A percentile compares a stretch with the other conserved stretches of the same genome.
Evolutionary conservation across 2,797 vertebrate species (phyloP).

Genomic region (Allobates femoralis): DNA sequence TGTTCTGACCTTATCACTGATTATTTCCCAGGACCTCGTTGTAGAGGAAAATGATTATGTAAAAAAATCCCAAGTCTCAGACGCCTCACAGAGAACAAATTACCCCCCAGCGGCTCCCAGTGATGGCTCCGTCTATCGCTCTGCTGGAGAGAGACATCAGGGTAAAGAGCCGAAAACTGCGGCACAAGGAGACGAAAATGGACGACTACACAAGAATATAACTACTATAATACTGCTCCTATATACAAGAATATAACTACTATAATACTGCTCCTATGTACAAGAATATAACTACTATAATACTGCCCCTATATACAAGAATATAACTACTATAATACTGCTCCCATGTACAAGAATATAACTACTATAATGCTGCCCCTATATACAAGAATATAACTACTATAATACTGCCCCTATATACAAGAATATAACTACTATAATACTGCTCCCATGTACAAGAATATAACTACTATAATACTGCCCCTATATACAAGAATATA

Average conservation of each 20-base stretch:
- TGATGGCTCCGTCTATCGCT: neutral
- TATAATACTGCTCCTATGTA: neutral
- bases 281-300: conserved; percentile 10
- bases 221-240: neutral
- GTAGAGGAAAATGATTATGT: conserved; percentile 46
- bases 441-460: neutral
- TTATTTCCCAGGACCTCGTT: conserved; percentile 7
- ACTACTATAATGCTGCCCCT: neutral
- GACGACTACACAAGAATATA: neutral
- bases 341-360: neutral
- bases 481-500: neutral
- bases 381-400: neutral
- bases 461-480: conserved; percentile 10
- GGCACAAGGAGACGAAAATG: neutral
- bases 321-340: conserved; percentile 16
- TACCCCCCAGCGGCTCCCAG: conserved; percentile 1
- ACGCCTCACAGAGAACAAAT: conserved; percentile 28
- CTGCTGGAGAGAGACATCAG: neutral
- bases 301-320: neutral
- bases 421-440: conserved; percentile 13
- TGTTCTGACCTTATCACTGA: conserved; percentile 36
- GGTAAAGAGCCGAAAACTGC: neutral
- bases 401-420: neutral
- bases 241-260: conserved; percentile 7
- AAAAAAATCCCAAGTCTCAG: conserved; percentile 12